phyloP scores from a whole-genome alignment of 92 coral and sea anemone genomes.

The Galaxea fascicularis region DNA sequence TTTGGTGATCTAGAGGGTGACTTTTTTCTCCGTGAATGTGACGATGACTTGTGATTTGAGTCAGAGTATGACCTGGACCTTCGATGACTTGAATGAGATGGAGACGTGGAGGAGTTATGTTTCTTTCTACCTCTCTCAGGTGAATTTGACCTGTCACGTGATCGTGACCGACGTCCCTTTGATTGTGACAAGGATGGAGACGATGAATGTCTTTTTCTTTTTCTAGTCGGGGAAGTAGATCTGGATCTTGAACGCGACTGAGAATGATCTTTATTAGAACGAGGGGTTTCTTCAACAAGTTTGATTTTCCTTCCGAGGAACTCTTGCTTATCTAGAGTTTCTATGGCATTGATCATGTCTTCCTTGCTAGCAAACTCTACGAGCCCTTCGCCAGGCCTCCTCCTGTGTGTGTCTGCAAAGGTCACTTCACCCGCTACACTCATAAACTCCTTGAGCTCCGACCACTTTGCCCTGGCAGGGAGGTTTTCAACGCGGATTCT shows the following conservation, averaged over 20 bases:
- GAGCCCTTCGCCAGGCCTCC: slow-evolving; percentile 95
- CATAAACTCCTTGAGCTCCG: slow-evolving; percentile 95
- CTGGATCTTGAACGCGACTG: slow-evolving; percentile 81
- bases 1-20: slow-evolving; percentile 66
- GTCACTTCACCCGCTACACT: slow-evolving; percentile 97
- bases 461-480: slow-evolving; percentile 96
- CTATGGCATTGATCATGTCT: slow-evolving; percentile 83
- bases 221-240: slow-evolving; percentile 49
- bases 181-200: slow-evolving; percentile 66
- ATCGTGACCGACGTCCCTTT: slow-evolving; percentile 65
- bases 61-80: slow-evolving; percentile 58
- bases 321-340: slow-evolving; percentile 80
- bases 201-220: slow-evolving; percentile 48
- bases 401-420: slow-evolving; percentile 97
- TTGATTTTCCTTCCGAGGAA: slow-evolving; percentile 88
- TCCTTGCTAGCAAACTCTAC: slow-evolving; percentile 92
- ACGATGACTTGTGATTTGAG: slow-evolving; percentile 61
- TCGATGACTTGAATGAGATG: slow-evolving; percentile 67
- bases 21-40: slow-evolving; percentile 53
- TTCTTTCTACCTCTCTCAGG: slow-evolving; percentile 58
- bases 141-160: slow-evolving; percentile 55
- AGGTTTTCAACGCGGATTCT: slow-evolving; percentile 95
- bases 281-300: slow-evolving; percentile 88
- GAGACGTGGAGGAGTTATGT: slow-evolving; percentile 62
- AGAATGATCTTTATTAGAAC: slow-evolving; percentile 55